phyloP scores from a whole-genome alignment of 1,140 invertebrate genomes.

The Planococcus citri region DNA sequence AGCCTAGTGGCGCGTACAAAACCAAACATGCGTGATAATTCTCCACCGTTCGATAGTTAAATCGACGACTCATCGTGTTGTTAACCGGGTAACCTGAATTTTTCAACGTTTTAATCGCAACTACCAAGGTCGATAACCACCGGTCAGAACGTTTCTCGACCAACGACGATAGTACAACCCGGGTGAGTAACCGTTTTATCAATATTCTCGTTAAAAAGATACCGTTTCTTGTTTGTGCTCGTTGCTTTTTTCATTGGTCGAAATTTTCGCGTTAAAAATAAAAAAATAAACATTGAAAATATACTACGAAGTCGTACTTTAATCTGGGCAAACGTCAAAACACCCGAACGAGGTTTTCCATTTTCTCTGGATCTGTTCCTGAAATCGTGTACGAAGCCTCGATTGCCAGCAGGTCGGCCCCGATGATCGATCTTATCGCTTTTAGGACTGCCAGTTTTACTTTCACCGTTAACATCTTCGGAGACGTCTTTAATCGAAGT shows the following conservation, averaged over 20 bases:
- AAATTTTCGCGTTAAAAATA: too few relatives aligned
- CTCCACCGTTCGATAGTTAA: too few relatives aligned
- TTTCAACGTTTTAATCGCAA: slow-evolving; percentile 21
- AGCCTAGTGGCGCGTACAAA: too few relatives aligned
- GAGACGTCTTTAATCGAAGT: background rate
- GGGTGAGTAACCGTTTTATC: too few relatives aligned
- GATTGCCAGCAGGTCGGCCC: slow-evolving; percentile 20
- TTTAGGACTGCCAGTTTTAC: slow-evolving; percentile 23
- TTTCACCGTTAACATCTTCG: slow-evolving; percentile 10
- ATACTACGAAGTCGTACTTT: slow-evolving; percentile 9
- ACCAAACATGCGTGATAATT: too few relatives aligned
- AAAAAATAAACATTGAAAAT: too few relatives aligned
- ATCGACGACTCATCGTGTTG: background rate
- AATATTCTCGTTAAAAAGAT: too few relatives aligned
- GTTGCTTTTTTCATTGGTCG: too few relatives aligned
- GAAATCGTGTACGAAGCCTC: slow-evolving; percentile 31
- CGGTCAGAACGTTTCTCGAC: background rate
- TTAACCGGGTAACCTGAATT: background rate
- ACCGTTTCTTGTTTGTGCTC: too few relatives aligned
- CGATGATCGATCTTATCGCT: background rate
- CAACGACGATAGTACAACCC: too few relatives aligned
- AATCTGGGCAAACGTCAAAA: slow-evolving; percentile 27
- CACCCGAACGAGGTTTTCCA: slow-evolving; percentile 30
- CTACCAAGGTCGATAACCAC: background rate
- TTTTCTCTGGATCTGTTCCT: background rate